Conservation (phyloP, 2,113 vertebrate species). For the Alouatta palliata region DNA sequence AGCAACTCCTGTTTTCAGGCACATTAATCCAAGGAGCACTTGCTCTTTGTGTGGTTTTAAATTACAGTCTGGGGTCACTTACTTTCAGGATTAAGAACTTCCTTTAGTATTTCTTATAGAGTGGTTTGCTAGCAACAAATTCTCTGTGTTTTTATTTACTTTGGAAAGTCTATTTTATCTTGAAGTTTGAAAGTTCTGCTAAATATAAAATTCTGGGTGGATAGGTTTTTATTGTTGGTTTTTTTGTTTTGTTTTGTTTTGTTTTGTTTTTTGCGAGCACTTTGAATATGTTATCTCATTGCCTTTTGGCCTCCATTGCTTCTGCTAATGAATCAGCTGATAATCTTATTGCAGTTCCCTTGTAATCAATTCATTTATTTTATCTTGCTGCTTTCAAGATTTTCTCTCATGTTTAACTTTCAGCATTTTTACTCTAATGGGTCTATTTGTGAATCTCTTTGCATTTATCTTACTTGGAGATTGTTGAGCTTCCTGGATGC, state of each 20-base stretch:
- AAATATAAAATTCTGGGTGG: background rate
- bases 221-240: background rate
- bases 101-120: background rate
- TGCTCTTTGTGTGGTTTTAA: background rate
- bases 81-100: background rate
- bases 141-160: background rate
- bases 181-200: background rate
- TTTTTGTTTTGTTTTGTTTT: no score
- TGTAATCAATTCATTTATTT: background rate
- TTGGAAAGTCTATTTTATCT: background rate
- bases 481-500: background rate
- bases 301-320: background rate
- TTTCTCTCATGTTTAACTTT: background rate
- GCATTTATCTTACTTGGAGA: background rate
- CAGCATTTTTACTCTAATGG: background rate
- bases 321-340: background rate
- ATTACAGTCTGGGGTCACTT: background rate
- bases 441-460: background rate
- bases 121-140: background rate
- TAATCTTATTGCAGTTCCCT: background rate
- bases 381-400: conserved; percentile 16
- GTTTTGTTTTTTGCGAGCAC: background rate
- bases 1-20: background rate
- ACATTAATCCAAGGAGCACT: background rate
- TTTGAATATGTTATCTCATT: background rate